Evolutionary conservation across 2,888 invertebrate genomes (phyloP).

Genomic region (Deilephila porcellus): DNA sequence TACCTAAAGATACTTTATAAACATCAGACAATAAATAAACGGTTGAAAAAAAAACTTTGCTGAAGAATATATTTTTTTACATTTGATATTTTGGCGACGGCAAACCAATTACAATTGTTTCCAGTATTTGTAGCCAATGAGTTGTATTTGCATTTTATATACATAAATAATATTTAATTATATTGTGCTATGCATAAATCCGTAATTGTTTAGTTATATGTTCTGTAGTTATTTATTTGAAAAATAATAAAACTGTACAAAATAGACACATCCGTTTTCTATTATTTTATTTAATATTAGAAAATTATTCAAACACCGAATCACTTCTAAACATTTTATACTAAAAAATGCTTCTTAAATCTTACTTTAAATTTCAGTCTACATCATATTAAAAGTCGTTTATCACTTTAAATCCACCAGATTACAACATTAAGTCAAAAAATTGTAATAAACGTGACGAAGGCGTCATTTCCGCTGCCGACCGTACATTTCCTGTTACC

Average conservation of each 20-base stretch:
- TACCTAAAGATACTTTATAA: background rate
- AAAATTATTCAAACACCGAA: too few relatives aligned
- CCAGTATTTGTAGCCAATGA: too few relatives aligned
- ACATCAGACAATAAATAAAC: constrained; percentile 17
- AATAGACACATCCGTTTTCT: too few relatives aligned
- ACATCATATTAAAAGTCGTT: background rate
- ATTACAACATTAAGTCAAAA: constrained; percentile 12
- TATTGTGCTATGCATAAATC: too few relatives aligned
- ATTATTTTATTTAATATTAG: too few relatives aligned
- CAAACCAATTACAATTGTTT: background rate
- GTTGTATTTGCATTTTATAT: background rate
- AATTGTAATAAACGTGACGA: constrained; percentile 7
- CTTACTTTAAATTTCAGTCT: too few relatives aligned
- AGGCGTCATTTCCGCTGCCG: background rate
- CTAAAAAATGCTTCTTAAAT: too few relatives aligned
- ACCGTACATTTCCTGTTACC: constrained; percentile 43
- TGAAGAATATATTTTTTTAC: background rate
- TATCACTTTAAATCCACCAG: background rate
- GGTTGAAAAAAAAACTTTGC: background rate
- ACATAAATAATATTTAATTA: too few relatives aligned
- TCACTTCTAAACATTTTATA: too few relatives aligned
- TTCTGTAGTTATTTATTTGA: too few relatives aligned
- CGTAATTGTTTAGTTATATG: too few relatives aligned
- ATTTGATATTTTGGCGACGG: background rate
- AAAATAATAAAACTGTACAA: too few relatives aligned